Evolutionary conservation across 53 echinoderm and acorn worm species (phyloP).

Genomic region (Paracentrotus lividus): DNA sequence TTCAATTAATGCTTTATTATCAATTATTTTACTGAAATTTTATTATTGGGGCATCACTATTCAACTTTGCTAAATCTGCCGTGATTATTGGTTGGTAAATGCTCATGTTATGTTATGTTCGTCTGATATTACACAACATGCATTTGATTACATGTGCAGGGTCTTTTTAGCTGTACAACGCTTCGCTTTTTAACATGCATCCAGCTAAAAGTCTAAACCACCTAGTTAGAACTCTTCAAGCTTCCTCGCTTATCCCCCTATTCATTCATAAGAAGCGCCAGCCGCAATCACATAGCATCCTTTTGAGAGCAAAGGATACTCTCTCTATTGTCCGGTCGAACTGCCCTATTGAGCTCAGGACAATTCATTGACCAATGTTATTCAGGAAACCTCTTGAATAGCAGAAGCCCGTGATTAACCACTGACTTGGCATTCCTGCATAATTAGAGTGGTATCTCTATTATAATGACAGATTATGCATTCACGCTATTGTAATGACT

Average conservation of each 20-base stretch:
- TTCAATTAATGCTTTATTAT: too few species aligned
- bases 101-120: too few species aligned
- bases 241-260: background rate
- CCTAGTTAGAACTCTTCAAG: background rate
- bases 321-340: background rate
- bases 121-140: too few species aligned
- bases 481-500: background rate
- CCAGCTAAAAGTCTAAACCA: background rate
- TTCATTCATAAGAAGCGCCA: conserved; percentile 10
- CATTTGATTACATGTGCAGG: too few species aligned
- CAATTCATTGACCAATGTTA: conserved; percentile 4
- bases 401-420: conserved; percentile 34
- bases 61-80: too few species aligned
- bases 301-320: background rate
- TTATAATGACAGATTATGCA: background rate
- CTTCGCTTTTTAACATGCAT: background rate
- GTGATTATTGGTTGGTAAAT: too few species aligned
- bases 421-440: conserved; percentile 36
- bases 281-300: background rate
- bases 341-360: too few species aligned
- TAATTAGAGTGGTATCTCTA: conserved; percentile 8
- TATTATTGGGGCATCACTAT: too few species aligned
- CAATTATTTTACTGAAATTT: too few species aligned
- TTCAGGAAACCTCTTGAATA: background rate
- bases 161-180: too few species aligned